Conservation (phyloP, 2,888 invertebrate genomes). For the Melipona beecheii region DNA sequence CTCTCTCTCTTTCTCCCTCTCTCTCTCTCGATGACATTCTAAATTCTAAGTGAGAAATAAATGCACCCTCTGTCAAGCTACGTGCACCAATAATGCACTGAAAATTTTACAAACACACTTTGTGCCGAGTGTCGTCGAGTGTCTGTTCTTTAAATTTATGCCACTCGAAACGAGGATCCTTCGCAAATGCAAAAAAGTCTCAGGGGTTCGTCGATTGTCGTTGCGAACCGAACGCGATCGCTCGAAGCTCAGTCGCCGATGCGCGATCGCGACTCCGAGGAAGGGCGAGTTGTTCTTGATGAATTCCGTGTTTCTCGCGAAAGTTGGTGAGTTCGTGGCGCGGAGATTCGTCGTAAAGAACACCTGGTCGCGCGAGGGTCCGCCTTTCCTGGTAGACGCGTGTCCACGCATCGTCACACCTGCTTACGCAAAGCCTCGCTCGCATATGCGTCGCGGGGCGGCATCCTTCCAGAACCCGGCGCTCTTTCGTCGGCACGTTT, state of each 20-base stretch:
- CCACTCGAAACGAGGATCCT: neutral
- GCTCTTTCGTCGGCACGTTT: constrained; percentile 50
- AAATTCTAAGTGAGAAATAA: too few species aligned
- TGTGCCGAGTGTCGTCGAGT: too few species aligned
- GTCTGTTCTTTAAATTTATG: too few species aligned
- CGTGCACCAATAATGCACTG: too few species aligned
- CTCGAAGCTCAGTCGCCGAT: too few species aligned
- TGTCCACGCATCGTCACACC: constrained; percentile 84
- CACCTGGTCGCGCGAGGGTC: constrained; percentile 76
- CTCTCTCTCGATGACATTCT: too few species aligned
- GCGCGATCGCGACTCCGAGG: constrained; percentile 24
- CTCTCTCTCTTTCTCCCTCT: too few species aligned
- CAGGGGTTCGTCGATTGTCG: neutral
- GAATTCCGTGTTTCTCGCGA: constrained; percentile 60
- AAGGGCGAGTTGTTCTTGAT: constrained; percentile 13
- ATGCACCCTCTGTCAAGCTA: too few species aligned
- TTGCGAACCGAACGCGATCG: constrained; percentile 1
- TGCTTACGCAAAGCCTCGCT: constrained; percentile 80
- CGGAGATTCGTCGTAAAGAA: constrained; percentile 76
- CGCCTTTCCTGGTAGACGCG: constrained; percentile 81
- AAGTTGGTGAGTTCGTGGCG: constrained; percentile 58
- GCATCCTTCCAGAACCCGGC: constrained; percentile 57
- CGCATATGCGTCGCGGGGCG: constrained; percentile 66
- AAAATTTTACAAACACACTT: too few species aligned
- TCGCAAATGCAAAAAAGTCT: neutral